These are phyloP conservation scores for Plagiodera versicolora DNA, from an alignment of 2,888 invertebrate species.

Conservation along the genomic window DNA sequence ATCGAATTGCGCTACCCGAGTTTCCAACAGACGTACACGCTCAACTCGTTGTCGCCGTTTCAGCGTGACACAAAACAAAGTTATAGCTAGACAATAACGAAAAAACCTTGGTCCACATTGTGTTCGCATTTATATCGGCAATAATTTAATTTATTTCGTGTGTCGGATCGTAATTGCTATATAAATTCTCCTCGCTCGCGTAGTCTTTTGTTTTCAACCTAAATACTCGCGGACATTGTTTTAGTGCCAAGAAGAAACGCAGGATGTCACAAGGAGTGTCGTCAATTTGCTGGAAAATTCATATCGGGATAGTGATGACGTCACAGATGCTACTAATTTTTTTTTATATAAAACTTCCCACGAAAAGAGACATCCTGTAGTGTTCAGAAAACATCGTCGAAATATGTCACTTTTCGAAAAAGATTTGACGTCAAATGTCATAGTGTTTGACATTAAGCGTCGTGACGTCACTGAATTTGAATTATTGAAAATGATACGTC, in stretches of 20 bases:
- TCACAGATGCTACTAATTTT: too few relatives aligned
- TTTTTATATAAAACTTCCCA: too few relatives aligned
- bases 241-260: not conserved
- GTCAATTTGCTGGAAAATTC: too few relatives aligned
- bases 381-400: too few relatives aligned
- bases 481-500: too few relatives aligned
- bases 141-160: slow-evolving; percentile 10
- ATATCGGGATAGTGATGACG: too few relatives aligned
- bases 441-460: too few relatives aligned
- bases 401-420: too few relatives aligned
- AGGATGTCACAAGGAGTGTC: not conserved
- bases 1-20: not conserved
- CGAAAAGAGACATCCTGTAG: too few relatives aligned
- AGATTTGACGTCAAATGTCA: too few relatives aligned
- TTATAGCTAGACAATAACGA: slow-evolving; percentile 6
- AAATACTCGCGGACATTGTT: not conserved
- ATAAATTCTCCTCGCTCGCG: not conserved
- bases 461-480: too few relatives aligned
- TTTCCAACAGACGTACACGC: not conserved
- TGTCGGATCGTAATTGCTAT: slow-evolving; percentile 8
- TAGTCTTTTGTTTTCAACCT: not conserved
- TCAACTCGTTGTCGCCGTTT: not conserved
- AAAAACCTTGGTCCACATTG: slow-evolving; percentile 32
- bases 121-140: not conserved
- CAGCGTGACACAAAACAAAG: not conserved